Evolutionary conservation across 92 coral and sea anemone genomes (phyloP).

Genomic region (Galaxea fascicularis): DNA sequence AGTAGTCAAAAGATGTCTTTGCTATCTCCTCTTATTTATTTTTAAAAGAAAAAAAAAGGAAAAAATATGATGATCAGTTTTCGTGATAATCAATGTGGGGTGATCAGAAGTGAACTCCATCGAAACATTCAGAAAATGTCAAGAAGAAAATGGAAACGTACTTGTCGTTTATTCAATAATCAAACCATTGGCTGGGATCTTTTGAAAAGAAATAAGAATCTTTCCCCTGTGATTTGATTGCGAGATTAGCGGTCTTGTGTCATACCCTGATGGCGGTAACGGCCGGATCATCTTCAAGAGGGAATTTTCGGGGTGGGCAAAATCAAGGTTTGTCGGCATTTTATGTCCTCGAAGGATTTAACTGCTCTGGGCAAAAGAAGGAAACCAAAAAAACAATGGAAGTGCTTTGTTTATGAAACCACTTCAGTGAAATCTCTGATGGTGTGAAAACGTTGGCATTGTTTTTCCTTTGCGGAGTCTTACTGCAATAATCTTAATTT

Average conservation of each 20-base stretch:
- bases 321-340: neutral
- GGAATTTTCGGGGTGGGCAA: neutral
- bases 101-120: neutral
- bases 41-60: neutral
- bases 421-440: constrained; percentile 2
- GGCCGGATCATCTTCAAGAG: neutral
- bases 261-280: neutral
- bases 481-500: constrained; percentile 20
- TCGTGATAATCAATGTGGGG: neutral
- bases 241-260: neutral
- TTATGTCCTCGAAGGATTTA: neutral
- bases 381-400: constrained; percentile 1
- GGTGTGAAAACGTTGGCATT: constrained; percentile 24
- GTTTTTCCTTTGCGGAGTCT: constrained; percentile 11
- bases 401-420: constrained; percentile 25
- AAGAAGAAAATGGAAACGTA: constrained; percentile 3
- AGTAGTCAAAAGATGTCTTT: neutral
- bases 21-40: constrained; percentile 19
- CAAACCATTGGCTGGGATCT: constrained; percentile 10
- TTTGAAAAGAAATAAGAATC: constrained; percentile 20
- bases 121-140: neutral
- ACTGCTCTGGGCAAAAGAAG: constrained; percentile 12
- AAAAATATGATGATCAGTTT: neutral
- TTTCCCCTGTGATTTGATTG: neutral
- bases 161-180: constrained; percentile 19